Evolutionary conservation across 2,888 invertebrate species (phyloP), one percentile per base, ranked within the genome.

Genomic region (Leucophora obtusa): DNA sequence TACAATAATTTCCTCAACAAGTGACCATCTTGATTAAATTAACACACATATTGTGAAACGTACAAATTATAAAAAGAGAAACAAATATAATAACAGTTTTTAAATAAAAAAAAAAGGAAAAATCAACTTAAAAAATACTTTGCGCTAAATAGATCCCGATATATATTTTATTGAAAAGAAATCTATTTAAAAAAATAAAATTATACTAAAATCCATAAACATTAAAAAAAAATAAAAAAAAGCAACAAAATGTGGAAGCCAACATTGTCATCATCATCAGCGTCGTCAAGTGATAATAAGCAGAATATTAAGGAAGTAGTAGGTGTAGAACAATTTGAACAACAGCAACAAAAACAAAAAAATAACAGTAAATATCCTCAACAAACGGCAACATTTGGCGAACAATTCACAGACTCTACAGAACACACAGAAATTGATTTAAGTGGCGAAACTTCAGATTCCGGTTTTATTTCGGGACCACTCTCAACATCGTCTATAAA

Each of bases 391-490:
- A 59, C 60, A 76, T 69, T 72, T 69, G 60, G 51, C 53, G 72
- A 43, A 56, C 68, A 51, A 65, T 54, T 70, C 9, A 43, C 63
- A 62, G 56, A 54, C 62, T 66, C 65, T 33, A 33, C 58, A 62
- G 18, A 47, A 59, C 47, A 85, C 75, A 28, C 66, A 54, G 56
- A 71, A 71, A 62, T 38, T 66, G 71, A 76, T 11, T 72, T 63
- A 69, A 82, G 82, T 69, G 82, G 79, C 65, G 89, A 86, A 84
- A 84, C 85, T 65, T 84, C 84, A 78, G 91, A 91, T 88, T 91
- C 91, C 73, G 91, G 91, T 70, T 91, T 91, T 83, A 86, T 91
- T 79, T 91, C 91, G 6, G 91, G 91, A 54, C 90, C 90, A 74
- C 91, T 91, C 85, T 85, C 90, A 69, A 72, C 58, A 35, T 65